Evolutionary conservation across 1,140 invertebrate genomes (phyloP).

Genomic region (Pseudomyrmex concolor): DNA sequence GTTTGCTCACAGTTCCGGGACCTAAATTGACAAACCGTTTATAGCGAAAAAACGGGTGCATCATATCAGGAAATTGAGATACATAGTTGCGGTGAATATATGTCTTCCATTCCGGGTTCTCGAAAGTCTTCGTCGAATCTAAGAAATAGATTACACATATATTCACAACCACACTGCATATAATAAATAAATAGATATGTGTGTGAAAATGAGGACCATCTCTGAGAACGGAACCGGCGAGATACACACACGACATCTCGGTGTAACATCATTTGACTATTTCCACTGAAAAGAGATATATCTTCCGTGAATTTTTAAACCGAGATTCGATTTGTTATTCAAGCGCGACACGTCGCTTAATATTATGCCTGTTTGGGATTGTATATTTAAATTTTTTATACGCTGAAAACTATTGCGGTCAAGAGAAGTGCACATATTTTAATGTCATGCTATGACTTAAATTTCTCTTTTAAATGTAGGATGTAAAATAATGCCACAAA

Average conservation of each 20-base stretch:
- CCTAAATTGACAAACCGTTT: constrained; percentile 10
- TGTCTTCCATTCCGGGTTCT: not conserved
- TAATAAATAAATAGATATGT: not conserved
- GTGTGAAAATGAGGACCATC: constrained; percentile 28
- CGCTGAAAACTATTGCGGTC: constrained; percentile 19
- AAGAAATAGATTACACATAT: constrained; percentile 5
- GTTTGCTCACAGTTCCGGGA: not conserved
- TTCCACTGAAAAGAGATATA: constrained; percentile 16
- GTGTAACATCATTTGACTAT: constrained; percentile 10
- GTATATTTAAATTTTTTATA: not conserved
- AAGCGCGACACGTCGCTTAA: not conserved
- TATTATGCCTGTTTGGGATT: not conserved
- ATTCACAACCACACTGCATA: not conserved
- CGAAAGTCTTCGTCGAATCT: not conserved
- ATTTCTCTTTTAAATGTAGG: not conserved
- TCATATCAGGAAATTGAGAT: constrained; percentile 5
- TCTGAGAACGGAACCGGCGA: not conserved
- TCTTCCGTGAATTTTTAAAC: not conserved
- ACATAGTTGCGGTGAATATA: not conserved
- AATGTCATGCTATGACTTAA: not conserved
- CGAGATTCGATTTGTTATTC: not conserved
- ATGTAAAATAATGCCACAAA: not conserved
- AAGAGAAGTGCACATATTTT: not conserved
- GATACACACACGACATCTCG: constrained; percentile 9
- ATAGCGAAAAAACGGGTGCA: not conserved